Evolutionary conservation across 2,888 invertebrate genomes (phyloP), one percentile per base, ranked within the genome.

Genomic region (Anorthoa munda): DNA sequence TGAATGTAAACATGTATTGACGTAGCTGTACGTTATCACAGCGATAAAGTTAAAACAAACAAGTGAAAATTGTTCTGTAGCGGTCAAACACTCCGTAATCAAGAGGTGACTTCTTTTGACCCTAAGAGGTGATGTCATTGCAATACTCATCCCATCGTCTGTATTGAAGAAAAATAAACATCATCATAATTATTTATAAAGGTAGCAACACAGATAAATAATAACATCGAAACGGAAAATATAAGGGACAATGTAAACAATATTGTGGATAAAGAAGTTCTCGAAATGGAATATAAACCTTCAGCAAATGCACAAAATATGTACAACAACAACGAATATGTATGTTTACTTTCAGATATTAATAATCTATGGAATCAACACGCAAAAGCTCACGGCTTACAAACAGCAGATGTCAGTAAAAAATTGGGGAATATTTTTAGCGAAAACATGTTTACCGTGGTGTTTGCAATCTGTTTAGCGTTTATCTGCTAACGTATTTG

Each of bases 1-100:
- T 88, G 83, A 85, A 88, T 85, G 86, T 90, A 90, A 93, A 92
- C 90, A 91, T 46, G 84, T 83, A 89, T 87, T 93, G 93, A 93
- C 93, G 93, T 90, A 88, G 86, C 77, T 26, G n/a, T 39, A 63
- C 26, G 68, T 80, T 90, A 90, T 90, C 87, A 71, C 58, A 17
- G 56, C 48, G 86, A 88, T 88, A 88, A 88, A 85, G 58, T 75
- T 81, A 73, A 76, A 83, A 84, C 78, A 87, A 89, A 88, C 86
- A 89, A 88, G 81, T 84, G 81, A 88, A 86, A 88, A 86, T 81
- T 77, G 80, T 82, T 76, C 77, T 73, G 74, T 73, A 82, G 86
- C 86, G 90, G 90, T 90, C 91, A 87, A 66, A 79, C 80, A 82
- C 75, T 81, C 72, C 51, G 79, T 83, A 87, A 88, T 88, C 87